These are phyloP conservation scores for Tryphoninae sp. DNA, from an alignment of 2,888 invertebrate species.

Conservation along the genomic window DNA sequence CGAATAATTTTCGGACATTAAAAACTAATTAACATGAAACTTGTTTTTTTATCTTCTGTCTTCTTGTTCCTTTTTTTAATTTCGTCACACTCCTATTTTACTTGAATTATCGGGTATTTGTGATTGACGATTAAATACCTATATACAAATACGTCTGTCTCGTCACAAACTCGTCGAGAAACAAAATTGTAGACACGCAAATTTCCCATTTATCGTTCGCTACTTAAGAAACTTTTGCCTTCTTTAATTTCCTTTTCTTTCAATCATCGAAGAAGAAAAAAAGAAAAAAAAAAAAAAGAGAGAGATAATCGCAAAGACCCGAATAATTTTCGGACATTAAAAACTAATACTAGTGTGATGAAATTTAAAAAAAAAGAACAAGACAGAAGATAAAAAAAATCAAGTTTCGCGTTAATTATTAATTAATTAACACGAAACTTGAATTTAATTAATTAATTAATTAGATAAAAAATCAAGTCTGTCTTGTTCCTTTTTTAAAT, in stretches of 20 bases:
- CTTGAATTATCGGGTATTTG: constrained; percentile 14
- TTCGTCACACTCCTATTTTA: not conserved
- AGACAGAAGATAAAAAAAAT: no score
- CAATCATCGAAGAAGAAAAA: not conserved
- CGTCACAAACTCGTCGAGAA: not conserved
- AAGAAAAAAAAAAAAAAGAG: not conserved
- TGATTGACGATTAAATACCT: constrained; percentile 9
- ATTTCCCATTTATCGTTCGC: constrained; percentile 20
- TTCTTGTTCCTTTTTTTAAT: no score
- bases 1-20: not conserved
- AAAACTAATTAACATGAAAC: not conserved
- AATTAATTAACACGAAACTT: no score
- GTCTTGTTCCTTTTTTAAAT: no score
- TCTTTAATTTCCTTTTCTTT: constrained; percentile 10
- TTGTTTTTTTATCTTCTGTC: not conserved
- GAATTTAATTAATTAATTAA: no score
- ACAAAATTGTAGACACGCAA: not conserved
- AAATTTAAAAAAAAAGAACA: no score
- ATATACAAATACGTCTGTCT: not conserved
- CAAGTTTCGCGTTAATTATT: no score
- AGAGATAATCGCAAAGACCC: not conserved
- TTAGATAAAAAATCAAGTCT: no score
- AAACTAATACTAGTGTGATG: no score
- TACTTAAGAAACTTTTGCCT: not conserved
- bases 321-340: not conserved